Base-by-base conservation (phyloP, 2,113 vertebrate genomes). In the Nerophis lumbriciformis region DNA sequence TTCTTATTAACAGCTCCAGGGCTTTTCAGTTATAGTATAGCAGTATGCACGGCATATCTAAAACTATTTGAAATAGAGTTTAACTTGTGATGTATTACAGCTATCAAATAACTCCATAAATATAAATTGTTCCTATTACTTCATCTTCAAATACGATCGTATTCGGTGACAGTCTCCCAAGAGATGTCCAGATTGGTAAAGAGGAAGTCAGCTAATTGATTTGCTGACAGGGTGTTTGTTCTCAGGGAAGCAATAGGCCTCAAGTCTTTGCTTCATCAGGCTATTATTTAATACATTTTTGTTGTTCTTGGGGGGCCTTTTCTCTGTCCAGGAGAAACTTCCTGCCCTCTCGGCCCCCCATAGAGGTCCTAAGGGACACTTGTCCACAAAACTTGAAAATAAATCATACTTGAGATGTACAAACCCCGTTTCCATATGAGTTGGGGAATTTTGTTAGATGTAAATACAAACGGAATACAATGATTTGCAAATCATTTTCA, bases 321-420 rank as follows among this genome's bases (percentile, higher is more conserved):
- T 60, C 77, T 84, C 84, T 84, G 79, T 87, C 83, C 83, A 72
- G 71, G 73, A 80, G 86, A 79, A 83, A 73, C 80, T 80, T 73
- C 52, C 72, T 83, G 81, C 72, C 80, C 84, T 82, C 75, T 74
- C 67, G 61, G 80, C 78, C 80, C 77, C 21, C 84, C 69, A 58
- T 72, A 73, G 72, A 66, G 65, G 74, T 85, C 83, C 81, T 82
- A 49, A 4, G 83, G 82, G 85, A 83, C 81, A 81, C 79, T 81
- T 84, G 21, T 28, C 21, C 82, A 87, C 81, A 77, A 72, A 83
- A 77, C 80, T 86, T 75, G 53, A 66, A 75, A 56, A 68, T 28
- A 80, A 84, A 81, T 83, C 73, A 66, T 73, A 83, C 74, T 78
- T 75, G 75, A 87, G 81, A 82, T 77, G 77, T 89, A 89, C n/a